Evolutionary conservation across 2,113 vertebrate genomes (phyloP).

Genomic region (Heterotis niloticus): DNA sequence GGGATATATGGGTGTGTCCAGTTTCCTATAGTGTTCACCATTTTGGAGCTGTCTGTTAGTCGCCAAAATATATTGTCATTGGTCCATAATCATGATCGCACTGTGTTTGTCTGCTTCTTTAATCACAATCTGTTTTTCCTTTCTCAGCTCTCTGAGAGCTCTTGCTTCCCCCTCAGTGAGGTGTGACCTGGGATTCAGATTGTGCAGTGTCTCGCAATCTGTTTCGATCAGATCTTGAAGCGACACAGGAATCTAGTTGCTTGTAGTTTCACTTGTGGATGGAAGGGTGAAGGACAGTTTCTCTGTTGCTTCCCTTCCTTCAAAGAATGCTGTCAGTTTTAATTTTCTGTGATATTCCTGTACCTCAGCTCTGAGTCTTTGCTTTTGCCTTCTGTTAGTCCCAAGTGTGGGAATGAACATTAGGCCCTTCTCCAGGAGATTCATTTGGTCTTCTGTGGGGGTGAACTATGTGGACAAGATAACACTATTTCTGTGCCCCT

Average conservation of each 20-base stretch:
- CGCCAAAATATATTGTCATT: not conserved
- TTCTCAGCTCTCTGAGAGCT: not conserved
- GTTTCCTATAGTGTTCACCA: not conserved
- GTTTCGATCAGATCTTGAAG: no score
- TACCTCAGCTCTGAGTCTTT: not conserved
- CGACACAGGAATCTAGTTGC: no score
- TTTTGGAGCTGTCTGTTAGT: not conserved
- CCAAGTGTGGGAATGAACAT: not conserved
- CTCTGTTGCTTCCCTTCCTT: not conserved
- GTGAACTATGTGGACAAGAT: not conserved
- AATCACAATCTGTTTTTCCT: not conserved
- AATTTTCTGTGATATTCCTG: slow-evolving; percentile 8
- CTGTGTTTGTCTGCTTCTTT: slow-evolving; percentile 25
- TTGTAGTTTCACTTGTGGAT: no score
- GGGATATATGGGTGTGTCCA: not conserved
- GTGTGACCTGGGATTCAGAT: not conserved
- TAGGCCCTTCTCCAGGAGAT: no score
- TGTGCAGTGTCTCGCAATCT: no score
- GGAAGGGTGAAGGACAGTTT: no score
- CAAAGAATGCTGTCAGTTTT: slow-evolving; percentile 8
- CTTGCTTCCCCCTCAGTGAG: not conserved
- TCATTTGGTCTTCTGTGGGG: not conserved
- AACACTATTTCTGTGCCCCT: not conserved
- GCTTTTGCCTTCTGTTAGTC: not conserved
- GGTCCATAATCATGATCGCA: slow-evolving; percentile 4